phyloP scores from a whole-genome alignment of 2,888 invertebrate species.

The Acanthosepion lycidas region DNA sequence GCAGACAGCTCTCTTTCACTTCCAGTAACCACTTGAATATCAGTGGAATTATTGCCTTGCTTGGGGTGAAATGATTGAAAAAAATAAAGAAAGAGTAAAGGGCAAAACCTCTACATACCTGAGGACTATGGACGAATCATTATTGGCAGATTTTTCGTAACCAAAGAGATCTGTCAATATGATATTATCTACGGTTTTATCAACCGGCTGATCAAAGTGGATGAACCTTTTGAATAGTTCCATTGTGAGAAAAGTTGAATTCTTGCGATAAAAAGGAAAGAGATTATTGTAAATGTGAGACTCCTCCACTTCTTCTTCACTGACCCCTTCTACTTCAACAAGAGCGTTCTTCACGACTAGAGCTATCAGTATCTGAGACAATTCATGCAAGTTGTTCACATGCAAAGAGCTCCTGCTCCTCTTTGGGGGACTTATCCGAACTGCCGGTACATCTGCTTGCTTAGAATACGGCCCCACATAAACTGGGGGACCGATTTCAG shows the following conservation, averaged over 20 bases:
- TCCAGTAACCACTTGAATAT: too few species aligned
- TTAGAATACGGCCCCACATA: background rate
- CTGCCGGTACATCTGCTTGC: background rate
- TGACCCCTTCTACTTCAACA: background rate
- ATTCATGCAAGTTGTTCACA: background rate
- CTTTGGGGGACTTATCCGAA: background rate
- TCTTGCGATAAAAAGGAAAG: background rate
- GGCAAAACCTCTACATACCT: background rate
- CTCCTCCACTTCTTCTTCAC: background rate
- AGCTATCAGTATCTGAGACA: background rate
- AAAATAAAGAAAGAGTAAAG: too few species aligned
- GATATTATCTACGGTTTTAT: background rate
- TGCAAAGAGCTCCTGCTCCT: background rate
- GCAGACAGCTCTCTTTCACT: too few species aligned
- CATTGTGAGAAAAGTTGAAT: background rate
- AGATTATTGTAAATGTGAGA: background rate
- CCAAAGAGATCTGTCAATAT: background rate
- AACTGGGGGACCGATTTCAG: background rate
- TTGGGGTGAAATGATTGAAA: too few species aligned
- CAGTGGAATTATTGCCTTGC: too few species aligned
- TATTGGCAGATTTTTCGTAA: background rate
- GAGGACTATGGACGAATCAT: background rate
- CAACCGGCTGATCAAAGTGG: slow-evolving; percentile 48
- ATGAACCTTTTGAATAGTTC: background rate
- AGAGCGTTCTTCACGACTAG: background rate